Evolutionary conservation across 2,113 vertebrate species (phyloP).

Genomic region (Micronycteris hirsuta): DNA sequence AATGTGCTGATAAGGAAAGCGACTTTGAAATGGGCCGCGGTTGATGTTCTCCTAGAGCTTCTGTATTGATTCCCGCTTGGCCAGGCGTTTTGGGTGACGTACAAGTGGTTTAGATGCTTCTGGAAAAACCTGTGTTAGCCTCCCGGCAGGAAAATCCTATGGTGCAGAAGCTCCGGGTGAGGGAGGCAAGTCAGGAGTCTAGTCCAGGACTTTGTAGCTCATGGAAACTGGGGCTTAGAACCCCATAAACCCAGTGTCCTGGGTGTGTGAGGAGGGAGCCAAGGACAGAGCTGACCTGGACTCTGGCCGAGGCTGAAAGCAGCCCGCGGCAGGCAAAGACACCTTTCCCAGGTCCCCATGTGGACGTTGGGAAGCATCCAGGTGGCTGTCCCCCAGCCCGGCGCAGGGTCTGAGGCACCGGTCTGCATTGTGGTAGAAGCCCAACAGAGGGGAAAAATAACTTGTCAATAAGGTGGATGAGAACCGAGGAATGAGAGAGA

Average conservation of each 20-base stretch:
- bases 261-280: not conserved
- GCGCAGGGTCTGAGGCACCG: not conserved
- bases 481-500: not conserved
- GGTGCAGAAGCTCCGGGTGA: not conserved
- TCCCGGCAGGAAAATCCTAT: not conserved
- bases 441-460: not conserved
- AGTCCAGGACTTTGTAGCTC: not conserved
- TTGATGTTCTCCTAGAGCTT: not conserved
- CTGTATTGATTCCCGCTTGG: slow-evolving; percentile 35
- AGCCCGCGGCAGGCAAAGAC: not conserved
- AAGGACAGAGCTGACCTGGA: not conserved
- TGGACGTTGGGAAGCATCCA: accelerated
- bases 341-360: not conserved
- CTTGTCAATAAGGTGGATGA: not conserved
- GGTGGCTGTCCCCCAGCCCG: not conserved
- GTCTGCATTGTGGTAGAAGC: not conserved
- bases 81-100: not conserved
- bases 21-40: not conserved
- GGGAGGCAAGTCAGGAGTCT: not conserved
- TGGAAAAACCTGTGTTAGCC: not conserved
- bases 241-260: not conserved
- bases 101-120: slow-evolving; percentile 34
- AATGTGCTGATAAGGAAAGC: not conserved
- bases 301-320: not conserved
- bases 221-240: not conserved